These are phyloP conservation scores for Heliconius ismenius DNA, from an alignment of 2,888 invertebrate species.

Conservation along the genomic window DNA sequence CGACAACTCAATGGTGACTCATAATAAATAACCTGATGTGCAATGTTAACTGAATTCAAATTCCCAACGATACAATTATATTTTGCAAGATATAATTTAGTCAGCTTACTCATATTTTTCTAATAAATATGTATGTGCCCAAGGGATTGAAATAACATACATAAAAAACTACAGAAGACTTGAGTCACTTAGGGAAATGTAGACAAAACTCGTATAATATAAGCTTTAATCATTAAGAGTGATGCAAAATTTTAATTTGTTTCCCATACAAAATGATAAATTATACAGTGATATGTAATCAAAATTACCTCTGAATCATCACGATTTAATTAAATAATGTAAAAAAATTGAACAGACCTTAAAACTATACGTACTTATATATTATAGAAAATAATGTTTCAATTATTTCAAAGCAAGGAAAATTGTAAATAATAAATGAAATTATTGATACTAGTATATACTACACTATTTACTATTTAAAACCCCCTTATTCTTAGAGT, in stretches of 20 bases:
- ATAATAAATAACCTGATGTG: neutral
- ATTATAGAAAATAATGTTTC: too few relatives aligned
- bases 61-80: slow-evolving; percentile 2
- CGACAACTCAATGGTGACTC: neutral
- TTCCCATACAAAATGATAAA: neutral
- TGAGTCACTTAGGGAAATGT: slow-evolving; percentile 21
- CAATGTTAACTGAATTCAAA: neutral
- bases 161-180: neutral
- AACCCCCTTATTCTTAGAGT: too few relatives aligned
- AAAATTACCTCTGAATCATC: neutral
- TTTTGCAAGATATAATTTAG: slow-evolving; percentile 3
- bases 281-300: neutral
- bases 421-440: too few relatives aligned
- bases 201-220: neutral
- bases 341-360: too few relatives aligned
- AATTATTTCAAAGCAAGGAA: too few relatives aligned
- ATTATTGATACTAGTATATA: too few relatives aligned
- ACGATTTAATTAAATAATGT: too few relatives aligned
- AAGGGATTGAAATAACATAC: neutral
- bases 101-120: slow-evolving; percentile 19
- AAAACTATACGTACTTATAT: too few relatives aligned
- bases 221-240: too few relatives aligned
- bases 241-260: neutral
- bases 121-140: neutral
- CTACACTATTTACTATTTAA: too few relatives aligned